Evolutionary conservation across 2,888 invertebrate species (phyloP).

Genomic region (Mythimna pallens): DNA sequence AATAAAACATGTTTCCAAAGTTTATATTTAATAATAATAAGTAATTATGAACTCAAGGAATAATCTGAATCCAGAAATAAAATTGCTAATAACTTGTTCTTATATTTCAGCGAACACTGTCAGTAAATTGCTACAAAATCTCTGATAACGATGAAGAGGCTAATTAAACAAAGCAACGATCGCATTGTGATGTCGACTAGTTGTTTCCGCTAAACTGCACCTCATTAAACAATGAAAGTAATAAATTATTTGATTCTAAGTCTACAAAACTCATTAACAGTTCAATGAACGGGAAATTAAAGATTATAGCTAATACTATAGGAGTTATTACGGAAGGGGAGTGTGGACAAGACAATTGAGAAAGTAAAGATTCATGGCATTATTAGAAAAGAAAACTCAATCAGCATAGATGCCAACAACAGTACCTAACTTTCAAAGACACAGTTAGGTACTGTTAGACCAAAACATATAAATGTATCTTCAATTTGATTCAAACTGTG

Average conservation of each 20-base stretch:
- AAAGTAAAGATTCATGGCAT: no score
- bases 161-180: slow-evolving; percentile 31
- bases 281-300: slow-evolving; percentile 55
- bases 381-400: not conserved
- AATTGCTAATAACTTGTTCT: not conserved
- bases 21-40: no score
- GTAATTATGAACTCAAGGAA: not conserved
- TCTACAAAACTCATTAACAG: slow-evolving; percentile 40
- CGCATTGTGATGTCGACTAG: slow-evolving; percentile 20
- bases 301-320: slow-evolving; percentile 15
- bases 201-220: slow-evolving; percentile 58
- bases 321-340: not conserved
- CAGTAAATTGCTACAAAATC: not conserved
- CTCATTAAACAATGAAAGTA: slow-evolving; percentile 55
- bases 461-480: not conserved
- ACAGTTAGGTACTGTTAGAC: no score
- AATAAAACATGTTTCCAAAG: no score
- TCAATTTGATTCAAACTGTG: slow-evolving; percentile 4
- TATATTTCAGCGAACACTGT: not conserved
- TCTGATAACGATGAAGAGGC: not conserved
- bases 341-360: not conserved
- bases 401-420: not conserved
- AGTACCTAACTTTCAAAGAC: no score
- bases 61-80: not conserved
- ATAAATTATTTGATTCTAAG: slow-evolving; percentile 58